Evolutionary conservation across 2,113 vertebrate genomes (phyloP), one percentile per base, ranked within the genome.

Genomic region (Anoura caudifer): DNA sequence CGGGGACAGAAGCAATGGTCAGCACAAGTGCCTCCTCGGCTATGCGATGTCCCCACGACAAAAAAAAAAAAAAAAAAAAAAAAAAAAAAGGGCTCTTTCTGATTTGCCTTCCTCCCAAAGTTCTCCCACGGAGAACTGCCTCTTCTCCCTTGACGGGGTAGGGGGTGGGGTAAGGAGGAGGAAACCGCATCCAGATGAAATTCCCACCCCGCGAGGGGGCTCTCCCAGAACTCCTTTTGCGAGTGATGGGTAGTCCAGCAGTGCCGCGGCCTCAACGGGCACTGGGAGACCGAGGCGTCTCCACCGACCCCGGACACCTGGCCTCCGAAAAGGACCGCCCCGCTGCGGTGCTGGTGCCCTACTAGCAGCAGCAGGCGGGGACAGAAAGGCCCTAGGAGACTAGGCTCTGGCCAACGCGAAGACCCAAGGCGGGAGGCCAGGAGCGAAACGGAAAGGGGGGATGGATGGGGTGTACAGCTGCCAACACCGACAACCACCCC

Each of bases 1-100:
- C 93, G 47, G 92, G 91, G 97, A 31, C 52, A 92, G 84, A 94
- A 75, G 70, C 77, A 88, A 52, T 63, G 85, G 70, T 98, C 92
- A 98, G n/a, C 52, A 5, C 43, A 7, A 59, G 80, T 52, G 28
- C 79, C 38, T 90, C 61, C 50, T 16, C 4, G 50, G 33, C 47
- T 83, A 31, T 17, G 41, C 54, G 13, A 56, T 5, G 63, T 43
- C 75, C 75, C 80, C n/a, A n/a, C n/a, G n/a, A n/a, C n/a, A n/a
- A n/a, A n/a, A n/a, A n/a, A n/a, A n/a, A n/a, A n/a, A n/a, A n/a
- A n/a, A n/a, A n/a, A n/a, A n/a, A n/a, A n/a, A n/a, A 52, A 26
- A 12, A 47, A 54, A 50, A 3, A 56, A 45, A 45, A 14, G 65
- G 54, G 31, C 24, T 65, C 7, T 20, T 33, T 31, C 15, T 24